These are phyloP conservation scores for Magallana nippona DNA, from an alignment of 2,888 invertebrate genomes.

Conservation along the genomic window DNA sequence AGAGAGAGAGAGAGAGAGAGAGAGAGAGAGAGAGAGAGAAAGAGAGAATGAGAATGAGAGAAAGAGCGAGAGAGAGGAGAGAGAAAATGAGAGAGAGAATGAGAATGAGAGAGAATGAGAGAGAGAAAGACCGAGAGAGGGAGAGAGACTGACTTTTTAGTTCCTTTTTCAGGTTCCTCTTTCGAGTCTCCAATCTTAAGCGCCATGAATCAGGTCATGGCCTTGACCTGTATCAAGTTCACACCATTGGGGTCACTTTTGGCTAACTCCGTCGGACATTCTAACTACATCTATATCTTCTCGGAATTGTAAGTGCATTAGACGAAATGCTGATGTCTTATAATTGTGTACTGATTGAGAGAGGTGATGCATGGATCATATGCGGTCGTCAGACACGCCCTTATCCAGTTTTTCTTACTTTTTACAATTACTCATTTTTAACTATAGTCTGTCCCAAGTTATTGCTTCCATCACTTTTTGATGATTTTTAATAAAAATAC, in stretches of 20 bases:
- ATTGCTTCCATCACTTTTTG: too few species aligned
- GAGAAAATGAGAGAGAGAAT: not conserved
- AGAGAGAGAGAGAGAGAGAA: not conserved
- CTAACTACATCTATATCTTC: conserved; percentile 12
- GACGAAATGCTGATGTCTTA: too few species aligned
- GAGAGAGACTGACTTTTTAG: not conserved
- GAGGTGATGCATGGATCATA: too few species aligned
- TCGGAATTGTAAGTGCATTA: not conserved
- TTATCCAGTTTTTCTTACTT: too few species aligned
- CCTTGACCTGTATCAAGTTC: conserved; percentile 18
- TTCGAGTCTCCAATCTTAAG: not conserved
- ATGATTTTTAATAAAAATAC: too few species aligned
- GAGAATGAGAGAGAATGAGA: not conserved
- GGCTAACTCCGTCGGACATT: not conserved
- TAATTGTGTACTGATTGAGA: too few species aligned
- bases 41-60: not conserved
- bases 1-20: not conserved
- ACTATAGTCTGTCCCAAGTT: too few species aligned
- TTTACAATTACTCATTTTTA: too few species aligned
- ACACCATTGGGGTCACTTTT: not conserved
- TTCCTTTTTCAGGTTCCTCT: not conserved
- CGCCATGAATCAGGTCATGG: conserved; percentile 1
- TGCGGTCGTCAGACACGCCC: too few species aligned
- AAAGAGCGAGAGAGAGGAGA: not conserved
- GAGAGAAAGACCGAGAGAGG: not conserved